Percentiles rank a stretch among this genome's conserved stretches.
Conservation (phyloP, 2,113 vertebrate species). For the Gobio gobio region DNA sequence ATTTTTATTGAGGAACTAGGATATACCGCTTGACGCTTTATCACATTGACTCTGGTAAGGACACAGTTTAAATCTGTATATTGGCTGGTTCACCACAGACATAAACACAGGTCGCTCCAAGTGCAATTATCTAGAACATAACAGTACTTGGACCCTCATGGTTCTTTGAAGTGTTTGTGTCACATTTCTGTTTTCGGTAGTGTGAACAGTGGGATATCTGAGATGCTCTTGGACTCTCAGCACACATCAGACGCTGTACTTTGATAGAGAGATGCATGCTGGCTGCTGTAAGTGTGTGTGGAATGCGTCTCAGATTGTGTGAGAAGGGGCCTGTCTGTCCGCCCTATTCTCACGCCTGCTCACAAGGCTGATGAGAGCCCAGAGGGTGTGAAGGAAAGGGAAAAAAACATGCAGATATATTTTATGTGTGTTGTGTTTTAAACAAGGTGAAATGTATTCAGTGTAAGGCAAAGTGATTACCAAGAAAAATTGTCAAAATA, state of each 20-base stretch:
- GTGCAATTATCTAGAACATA: background rate
- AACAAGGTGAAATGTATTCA: background rate
- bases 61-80: background rate
- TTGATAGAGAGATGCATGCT: slow-evolving; percentile 26
- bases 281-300: slow-evolving; percentile 37
- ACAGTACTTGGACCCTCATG: background rate
- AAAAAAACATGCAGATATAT: background rate
- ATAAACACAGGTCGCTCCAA: no score
- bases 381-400: background rate
- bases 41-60: background rate
- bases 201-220: background rate
- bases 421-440: background rate
- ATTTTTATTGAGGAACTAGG: background rate
- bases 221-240: slow-evolving; percentile 12
- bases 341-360: slow-evolving; percentile 19
- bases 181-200: slow-evolving; percentile 10
- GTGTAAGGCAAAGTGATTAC: background rate
- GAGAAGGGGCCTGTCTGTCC: background rate
- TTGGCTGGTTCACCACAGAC: background rate
- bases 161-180: slow-evolving; percentile 30
- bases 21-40: background rate
- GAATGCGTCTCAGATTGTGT: slow-evolving; percentile 36
- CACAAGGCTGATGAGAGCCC: background rate
- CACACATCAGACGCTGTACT: slow-evolving; percentile 22
- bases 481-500: no score